phyloP scores from a whole-genome alignment of 2,888 invertebrate species.

The Noctua janthina region DNA sequence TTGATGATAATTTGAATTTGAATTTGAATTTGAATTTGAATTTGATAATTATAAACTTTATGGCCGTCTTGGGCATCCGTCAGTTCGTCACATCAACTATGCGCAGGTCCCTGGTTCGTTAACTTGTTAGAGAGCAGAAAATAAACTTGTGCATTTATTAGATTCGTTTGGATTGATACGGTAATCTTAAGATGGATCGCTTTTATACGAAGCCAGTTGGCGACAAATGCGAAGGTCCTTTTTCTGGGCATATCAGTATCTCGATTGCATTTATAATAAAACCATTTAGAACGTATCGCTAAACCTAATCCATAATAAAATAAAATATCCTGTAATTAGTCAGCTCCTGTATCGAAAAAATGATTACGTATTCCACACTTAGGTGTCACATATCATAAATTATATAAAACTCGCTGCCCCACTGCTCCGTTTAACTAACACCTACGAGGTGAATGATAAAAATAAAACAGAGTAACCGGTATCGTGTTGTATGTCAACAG shows the following conservation, averaged over 20 bases:
- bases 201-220: conserved; percentile 6
- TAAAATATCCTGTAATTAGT: not conserved
- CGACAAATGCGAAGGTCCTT: not conserved
- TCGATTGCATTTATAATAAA: not conserved
- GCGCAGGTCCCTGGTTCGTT: conserved; percentile 4
- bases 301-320: not conserved
- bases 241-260: not conserved
- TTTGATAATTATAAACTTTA: conserved; percentile 34
- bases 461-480: conserved; percentile 33
- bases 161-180: conserved; percentile 6
- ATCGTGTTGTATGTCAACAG: conserved; percentile 35
- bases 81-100: conserved; percentile 11
- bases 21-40: too few species aligned
- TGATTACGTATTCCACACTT: conserved; percentile 1
- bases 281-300: not conserved
- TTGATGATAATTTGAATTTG: too few species aligned
- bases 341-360: not conserved
- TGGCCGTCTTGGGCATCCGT: conserved; percentile 1
- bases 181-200: conserved; percentile 8
- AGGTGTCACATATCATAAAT: conserved; percentile 12
- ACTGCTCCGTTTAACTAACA: conserved; percentile 38
- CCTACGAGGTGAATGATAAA: conserved; percentile 42
- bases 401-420: conserved; percentile 27
- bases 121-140: conserved; percentile 21
- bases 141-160: conserved; percentile 14